phyloP scores from a whole-genome alignment of 2,797 vertebrate genomes.

The Catostomus latipinnis region DNA sequence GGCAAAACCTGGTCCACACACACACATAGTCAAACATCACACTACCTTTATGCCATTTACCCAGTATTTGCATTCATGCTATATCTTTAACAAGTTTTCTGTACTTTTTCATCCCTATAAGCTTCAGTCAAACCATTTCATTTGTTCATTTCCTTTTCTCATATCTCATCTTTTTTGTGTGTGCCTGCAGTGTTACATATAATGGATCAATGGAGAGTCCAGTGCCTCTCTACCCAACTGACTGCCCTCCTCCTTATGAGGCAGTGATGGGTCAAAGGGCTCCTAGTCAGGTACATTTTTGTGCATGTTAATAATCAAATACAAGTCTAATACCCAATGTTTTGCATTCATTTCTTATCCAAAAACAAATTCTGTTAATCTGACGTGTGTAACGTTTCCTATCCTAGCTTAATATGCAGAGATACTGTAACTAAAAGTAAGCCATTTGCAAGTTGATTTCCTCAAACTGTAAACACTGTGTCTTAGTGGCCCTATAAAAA shows the following conservation, averaged over 20 bases:
- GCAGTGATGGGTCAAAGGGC: constrained; percentile 92
- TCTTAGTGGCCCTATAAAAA: no score
- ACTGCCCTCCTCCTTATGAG: constrained; percentile 95
- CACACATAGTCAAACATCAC: not conserved
- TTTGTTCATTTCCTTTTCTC: not conserved
- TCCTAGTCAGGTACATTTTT: constrained; percentile 85
- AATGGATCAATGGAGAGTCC: constrained; percentile 99
- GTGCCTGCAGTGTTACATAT: constrained; percentile 88
- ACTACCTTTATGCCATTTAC: not conserved
- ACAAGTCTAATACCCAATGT: no score
- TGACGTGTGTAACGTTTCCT: no score
- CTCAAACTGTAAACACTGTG: no score
- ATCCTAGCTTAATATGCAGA: no score
- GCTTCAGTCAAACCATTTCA: not conserved
- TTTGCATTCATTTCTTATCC: no score
- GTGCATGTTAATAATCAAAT: not conserved
- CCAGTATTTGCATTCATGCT: not conserved
- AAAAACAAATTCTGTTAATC: not conserved
- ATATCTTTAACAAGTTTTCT: no score
- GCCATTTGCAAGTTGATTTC: no score
- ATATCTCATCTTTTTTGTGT: constrained; percentile 17
- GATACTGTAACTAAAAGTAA: no score
- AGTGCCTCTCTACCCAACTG: constrained; percentile 91
- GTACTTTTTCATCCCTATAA: no score
- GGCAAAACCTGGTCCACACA: no score